These are phyloP conservation scores for Chymomyza caudatula DNA, from an alignment of 2,888 invertebrate species.

Conservation along the genomic window DNA sequence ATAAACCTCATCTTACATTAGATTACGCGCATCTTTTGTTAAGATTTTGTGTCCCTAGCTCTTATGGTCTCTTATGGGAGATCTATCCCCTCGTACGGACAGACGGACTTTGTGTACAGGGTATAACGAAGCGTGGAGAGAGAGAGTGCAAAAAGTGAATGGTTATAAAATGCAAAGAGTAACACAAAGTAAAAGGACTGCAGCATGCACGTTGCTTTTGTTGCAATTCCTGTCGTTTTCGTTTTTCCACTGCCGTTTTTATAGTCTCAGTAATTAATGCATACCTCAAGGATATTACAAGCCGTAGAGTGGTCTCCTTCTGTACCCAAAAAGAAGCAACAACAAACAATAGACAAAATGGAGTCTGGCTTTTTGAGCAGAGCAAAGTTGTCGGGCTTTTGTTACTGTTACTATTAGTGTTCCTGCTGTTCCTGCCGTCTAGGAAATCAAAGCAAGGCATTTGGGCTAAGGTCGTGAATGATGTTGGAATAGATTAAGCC, in stretches of 20 bases:
- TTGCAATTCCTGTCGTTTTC: not conserved
- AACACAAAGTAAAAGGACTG: constrained; percentile 61
- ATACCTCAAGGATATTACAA: constrained; percentile 65
- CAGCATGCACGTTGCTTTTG: not conserved
- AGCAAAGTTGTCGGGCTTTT: not conserved
- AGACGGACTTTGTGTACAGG: no score
- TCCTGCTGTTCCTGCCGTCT: not conserved
- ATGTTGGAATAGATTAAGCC: not conserved
- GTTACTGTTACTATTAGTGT: not conserved
- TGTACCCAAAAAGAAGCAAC: constrained; percentile 3
- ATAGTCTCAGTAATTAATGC: constrained; percentile 69
- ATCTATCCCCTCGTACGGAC: no score
- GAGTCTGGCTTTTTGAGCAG: not conserved
- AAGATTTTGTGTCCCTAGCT: no score
- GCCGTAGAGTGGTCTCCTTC: not conserved
- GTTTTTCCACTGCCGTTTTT: constrained; percentile 37
- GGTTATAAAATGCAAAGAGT: constrained; percentile 61
- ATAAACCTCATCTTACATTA: no score
- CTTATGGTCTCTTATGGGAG: no score
- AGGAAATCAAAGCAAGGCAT: constrained; percentile 11
- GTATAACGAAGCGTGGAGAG: no score
- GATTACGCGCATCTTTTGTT: no score
- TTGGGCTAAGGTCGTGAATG: constrained; percentile 7
- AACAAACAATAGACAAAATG: constrained; percentile 33
- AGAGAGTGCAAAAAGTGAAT: not conserved